Percentiles rank a stretch among this genome's conserved stretches.
Conservation (phyloP, 2,113 vertebrate species). For the Elgaria multicarinata region DNA sequence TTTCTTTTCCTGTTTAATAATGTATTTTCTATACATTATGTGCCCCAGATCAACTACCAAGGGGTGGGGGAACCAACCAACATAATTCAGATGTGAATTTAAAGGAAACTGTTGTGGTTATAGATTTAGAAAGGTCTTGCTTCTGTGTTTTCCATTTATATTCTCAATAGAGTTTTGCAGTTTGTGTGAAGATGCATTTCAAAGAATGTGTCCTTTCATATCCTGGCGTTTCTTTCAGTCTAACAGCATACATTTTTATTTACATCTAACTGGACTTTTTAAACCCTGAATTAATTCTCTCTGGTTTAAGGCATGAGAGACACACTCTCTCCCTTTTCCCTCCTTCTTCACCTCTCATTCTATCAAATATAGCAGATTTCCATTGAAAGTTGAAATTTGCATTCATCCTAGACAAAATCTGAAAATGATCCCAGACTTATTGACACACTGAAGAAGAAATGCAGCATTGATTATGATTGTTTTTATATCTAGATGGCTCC, state of each 20-base stretch:
- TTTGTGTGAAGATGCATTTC: constrained; percentile 12
- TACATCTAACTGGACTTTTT: constrained; percentile 34
- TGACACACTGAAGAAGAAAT: constrained; percentile 34
- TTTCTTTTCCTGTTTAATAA: constrained; percentile 40
- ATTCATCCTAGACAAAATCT: constrained; percentile 34
- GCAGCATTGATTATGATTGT: constrained; percentile 38
- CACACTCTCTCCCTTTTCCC: not conserved
- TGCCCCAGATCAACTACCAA: not conserved
- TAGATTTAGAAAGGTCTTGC: constrained; percentile 27
- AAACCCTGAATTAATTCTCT: constrained; percentile 50
- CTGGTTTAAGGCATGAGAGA: constrained; percentile 6
- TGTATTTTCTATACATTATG: constrained; percentile 18
- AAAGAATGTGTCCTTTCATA: constrained; percentile 25
- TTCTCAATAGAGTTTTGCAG: constrained; percentile 34
- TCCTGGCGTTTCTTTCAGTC: constrained; percentile 32
- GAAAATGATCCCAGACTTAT: constrained; percentile 49
- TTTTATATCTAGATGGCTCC: constrained; percentile 31
- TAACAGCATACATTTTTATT: constrained; percentile 38
- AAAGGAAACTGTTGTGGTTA: constrained; percentile 31
- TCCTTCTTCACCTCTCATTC: not conserved
- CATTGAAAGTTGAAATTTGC: constrained; percentile 52
- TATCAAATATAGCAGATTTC: constrained; percentile 12
- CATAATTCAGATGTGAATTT: constrained; percentile 22
- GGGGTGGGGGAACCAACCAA: constrained; percentile 19
- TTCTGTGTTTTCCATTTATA: constrained; percentile 24